Conservation (phyloP, 2,888 invertebrate species). For the Pristionchus entomophagus region DNA sequence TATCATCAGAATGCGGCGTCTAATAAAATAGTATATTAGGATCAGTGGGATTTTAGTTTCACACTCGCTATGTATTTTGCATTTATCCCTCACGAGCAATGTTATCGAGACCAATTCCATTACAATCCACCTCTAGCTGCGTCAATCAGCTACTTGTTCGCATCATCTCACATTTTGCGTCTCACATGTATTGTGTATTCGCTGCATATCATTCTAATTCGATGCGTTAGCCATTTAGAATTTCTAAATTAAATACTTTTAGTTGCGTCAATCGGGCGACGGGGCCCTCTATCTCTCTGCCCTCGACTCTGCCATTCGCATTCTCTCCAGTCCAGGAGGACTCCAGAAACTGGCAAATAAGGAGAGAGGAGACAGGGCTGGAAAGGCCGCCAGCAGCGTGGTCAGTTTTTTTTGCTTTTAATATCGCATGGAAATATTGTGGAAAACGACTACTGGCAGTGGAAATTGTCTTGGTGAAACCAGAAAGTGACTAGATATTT, state of each 20-base stretch:
- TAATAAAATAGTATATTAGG: too few species aligned
- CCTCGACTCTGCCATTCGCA: slow-evolving; percentile 91
- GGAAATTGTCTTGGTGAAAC: background rate
- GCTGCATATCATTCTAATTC: too few species aligned
- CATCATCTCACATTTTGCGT: too few species aligned
- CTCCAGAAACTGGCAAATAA: slow-evolving; percentile 28
- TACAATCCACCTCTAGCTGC: too few species aligned
- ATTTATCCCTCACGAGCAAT: too few species aligned
- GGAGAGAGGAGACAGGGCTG: slow-evolving; percentile 17
- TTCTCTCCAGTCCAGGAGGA: slow-evolving; percentile 78
- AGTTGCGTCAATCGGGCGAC: slow-evolving; percentile 81
- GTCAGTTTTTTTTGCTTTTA: background rate
- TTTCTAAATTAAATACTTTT: background rate
- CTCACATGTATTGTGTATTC: too few species aligned
- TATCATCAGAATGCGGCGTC: too few species aligned
- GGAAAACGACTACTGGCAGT: background rate
- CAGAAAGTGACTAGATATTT: background rate
- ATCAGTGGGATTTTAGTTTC: too few species aligned
- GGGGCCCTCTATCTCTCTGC: slow-evolving; percentile 95
- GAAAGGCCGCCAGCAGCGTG: background rate
- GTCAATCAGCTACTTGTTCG: too few species aligned
- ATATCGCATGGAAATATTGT: background rate
- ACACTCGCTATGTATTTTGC: too few species aligned
- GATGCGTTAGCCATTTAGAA: too few species aligned
- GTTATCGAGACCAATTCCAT: too few species aligned